Evolutionary conservation across 1,140 invertebrate species (phyloP).

Genomic region (Halesus radiatus): DNA sequence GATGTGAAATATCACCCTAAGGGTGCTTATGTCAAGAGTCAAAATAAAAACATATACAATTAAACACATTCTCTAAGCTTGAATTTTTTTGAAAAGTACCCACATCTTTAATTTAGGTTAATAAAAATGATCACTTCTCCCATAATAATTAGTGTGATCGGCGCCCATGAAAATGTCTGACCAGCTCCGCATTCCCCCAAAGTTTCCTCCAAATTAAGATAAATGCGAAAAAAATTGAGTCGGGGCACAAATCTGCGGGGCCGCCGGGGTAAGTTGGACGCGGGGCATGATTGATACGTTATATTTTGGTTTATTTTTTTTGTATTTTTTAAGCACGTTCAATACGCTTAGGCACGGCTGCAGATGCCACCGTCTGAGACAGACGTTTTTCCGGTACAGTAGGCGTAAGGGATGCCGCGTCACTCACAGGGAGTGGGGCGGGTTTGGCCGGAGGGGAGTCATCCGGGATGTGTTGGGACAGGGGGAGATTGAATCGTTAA

Average conservation of each 20-base stretch:
- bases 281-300: conserved; percentile 46
- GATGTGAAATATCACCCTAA: too few relatives aligned
- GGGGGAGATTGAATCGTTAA: conserved; percentile 29
- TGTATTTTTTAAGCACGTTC: conserved; percentile 29
- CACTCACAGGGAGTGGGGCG: conserved; percentile 20
- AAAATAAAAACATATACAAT: too few relatives aligned
- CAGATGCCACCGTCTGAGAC: conserved; percentile 42
- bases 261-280: conserved; percentile 6
- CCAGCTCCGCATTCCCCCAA: not conserved
- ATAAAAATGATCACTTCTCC: too few relatives aligned
- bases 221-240: conserved; percentile 46
- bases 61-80: too few relatives aligned
- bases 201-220: conserved; percentile 43
- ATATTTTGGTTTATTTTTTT: conserved; percentile 24
- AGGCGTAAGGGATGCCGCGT: conserved; percentile 16
- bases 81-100: too few relatives aligned
- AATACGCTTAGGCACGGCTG: conserved; percentile 23
- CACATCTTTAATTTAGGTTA: too few relatives aligned
- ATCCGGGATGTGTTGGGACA: not conserved
- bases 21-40: too few relatives aligned
- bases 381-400: conserved; percentile 46
- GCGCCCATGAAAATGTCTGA: not conserved
- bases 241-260: conserved; percentile 33
- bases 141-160: too few relatives aligned
- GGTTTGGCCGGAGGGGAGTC: not conserved